A percentile compares a stretch with the other conserved stretches of the same genome.
These are phyloP conservation scores for Montipora efflorescens DNA, from an alignment of 64 coral and sea anemone species.

Conservation along the genomic window DNA sequence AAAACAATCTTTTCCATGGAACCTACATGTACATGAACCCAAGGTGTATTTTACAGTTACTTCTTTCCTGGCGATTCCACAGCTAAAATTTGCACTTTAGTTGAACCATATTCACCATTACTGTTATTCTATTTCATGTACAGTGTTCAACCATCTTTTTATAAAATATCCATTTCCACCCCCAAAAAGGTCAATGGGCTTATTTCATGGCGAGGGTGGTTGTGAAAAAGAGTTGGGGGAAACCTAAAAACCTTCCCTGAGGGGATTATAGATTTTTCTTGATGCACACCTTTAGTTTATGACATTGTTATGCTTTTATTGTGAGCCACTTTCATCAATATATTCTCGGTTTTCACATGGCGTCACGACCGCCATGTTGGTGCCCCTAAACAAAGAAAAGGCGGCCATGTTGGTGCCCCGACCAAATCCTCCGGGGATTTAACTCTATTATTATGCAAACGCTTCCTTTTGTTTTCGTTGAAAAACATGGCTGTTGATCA, in stretches of 20 bases:
- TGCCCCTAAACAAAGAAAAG: too few species aligned
- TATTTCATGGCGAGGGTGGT: too few species aligned
- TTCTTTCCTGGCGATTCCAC: background rate
- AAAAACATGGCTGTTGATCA: too few species aligned
- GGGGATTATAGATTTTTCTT: constrained; percentile 18
- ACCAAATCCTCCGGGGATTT: too few species aligned
- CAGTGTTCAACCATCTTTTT: background rate
- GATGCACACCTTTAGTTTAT: constrained; percentile 18
- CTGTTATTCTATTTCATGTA: background rate
- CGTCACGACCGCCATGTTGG: too few species aligned
- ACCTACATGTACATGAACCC: background rate
- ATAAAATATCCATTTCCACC: background rate
- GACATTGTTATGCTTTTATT: constrained; percentile 11
- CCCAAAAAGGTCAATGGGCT: too few species aligned
- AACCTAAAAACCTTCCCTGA: background rate
- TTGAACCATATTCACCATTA: constrained; percentile 1
- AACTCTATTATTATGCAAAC: too few species aligned
- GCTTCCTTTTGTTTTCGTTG: too few species aligned
- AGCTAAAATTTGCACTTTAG: constrained; percentile 8
- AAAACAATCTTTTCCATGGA: constrained; percentile 8
- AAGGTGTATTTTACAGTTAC: too few species aligned
- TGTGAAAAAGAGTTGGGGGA: background rate
- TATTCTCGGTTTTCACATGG: too few species aligned
- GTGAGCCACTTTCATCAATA: too few species aligned
- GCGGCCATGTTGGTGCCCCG: too few species aligned